A percentile compares a stretch with the other conserved stretches of the same genome.
Conservation (phyloP, 2,797 vertebrate species). For the Sebastes melanostomus region DNA sequence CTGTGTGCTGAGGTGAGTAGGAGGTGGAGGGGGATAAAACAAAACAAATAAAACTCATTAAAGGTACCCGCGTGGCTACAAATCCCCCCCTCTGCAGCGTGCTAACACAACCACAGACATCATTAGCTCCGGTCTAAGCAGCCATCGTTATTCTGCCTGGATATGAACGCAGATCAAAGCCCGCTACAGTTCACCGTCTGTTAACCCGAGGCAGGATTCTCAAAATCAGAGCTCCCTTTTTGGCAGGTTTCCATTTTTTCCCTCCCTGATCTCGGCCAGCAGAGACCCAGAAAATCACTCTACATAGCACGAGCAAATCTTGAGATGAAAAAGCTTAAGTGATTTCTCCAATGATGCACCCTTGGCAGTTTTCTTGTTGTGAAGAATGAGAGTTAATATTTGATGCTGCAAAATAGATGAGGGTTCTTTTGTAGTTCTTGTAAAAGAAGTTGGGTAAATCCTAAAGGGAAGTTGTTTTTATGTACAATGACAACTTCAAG, state of each 20-base stretch:
- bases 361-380: slow-evolving; percentile 7
- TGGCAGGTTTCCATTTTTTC: slow-evolving; percentile 62
- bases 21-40: slow-evolving; percentile 68
- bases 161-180: slow-evolving; percentile 77
- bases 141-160: slow-evolving; percentile 68
- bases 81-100: slow-evolving; percentile 46
- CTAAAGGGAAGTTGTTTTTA: not conserved
- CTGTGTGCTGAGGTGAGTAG: slow-evolving; percentile 57
- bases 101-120: slow-evolving; percentile 57
- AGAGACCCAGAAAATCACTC: slow-evolving; percentile 57
- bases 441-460: slow-evolving; percentile 18
- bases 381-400: slow-evolving; percentile 31
- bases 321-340: slow-evolving; percentile 47
- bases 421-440: slow-evolving; percentile 6
- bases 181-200: slow-evolving; percentile 51
- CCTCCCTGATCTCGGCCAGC: slow-evolving; percentile 18
- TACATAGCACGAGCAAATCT: slow-evolving; percentile 29
- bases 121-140: slow-evolving; percentile 66
- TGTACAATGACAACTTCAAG: not conserved
- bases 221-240: slow-evolving; percentile 57
- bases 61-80: slow-evolving; percentile 57
- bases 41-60: slow-evolving; percentile 80
- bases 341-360: slow-evolving; percentile 51
- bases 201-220: slow-evolving; percentile 69
- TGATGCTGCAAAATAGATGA: slow-evolving; percentile 47